Base-by-base conservation (phyloP, 2,797 vertebrate species). In the Rhabdomys pumilio region DNA sequence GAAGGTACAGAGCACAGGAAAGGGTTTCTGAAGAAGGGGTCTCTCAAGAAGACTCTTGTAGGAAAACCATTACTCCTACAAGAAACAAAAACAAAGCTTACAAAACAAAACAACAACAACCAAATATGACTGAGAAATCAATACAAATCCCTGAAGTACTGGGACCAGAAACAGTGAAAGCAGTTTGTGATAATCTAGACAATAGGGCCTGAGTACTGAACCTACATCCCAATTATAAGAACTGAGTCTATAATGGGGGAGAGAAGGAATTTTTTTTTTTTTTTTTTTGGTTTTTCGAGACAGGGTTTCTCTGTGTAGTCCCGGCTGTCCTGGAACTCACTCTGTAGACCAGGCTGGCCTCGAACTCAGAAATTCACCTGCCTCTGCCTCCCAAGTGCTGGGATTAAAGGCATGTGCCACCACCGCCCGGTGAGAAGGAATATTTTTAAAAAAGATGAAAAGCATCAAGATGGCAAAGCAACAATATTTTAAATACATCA, bases 201-300 rank as follows among this genome's bases (percentile, higher is more conserved):
- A 12, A 50, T 41, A 2, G 2, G 0, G 4, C 55, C 47, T 8
- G 22, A 38, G 26, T n/a, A 41, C 4, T 50, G 24, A 75, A 53
- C 34, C 14, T 1, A 29, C 1, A 0, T 5, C 0, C 0, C 4
- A 79, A 4, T 19, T 9, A 31, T 3, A 41, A 77, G 75, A 47
- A 9, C 8, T 69, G 53, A 50, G 50, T 29, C 2, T 15, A 22
- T 14, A 11, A 26, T 38, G 8, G 1, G 31, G 15, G 20, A 63
- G 19, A 3, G 1, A 38, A 38, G 38, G 38, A 38, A 38, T 38
- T 38, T 38, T 38, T 38, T 38, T 38, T 38, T 38, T 38, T 38
- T 38, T 38, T 38, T 38, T 38, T 38, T 38, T 38, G 38, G 38
- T 38, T 38, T 38, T 38, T 38, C 38, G 38, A 38, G 38, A 38